Evolutionary conservation across 2,113 vertebrate genomes (phyloP).

Genomic region (Vombatus ursinus): DNA sequence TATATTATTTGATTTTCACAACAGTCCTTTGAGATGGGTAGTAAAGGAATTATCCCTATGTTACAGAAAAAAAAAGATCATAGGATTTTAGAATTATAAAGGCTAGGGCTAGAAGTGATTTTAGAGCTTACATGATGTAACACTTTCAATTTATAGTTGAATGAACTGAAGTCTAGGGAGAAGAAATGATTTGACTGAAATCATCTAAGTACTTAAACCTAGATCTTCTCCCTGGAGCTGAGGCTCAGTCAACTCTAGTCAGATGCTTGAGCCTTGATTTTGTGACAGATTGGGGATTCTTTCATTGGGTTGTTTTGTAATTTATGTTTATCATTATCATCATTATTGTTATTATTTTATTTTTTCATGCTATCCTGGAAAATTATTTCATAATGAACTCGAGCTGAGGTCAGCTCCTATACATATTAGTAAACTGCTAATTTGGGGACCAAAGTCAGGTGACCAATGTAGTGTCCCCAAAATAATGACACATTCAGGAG

Average conservation of each 20-base stretch:
- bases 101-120: background rate
- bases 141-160: background rate
- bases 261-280: background rate
- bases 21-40: background rate
- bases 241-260: background rate
- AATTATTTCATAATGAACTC: background rate
- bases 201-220: background rate
- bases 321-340: background rate
- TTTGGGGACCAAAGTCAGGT: background rate
- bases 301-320: background rate
- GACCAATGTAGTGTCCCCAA: background rate
- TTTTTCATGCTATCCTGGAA: background rate
- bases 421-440: background rate
- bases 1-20: background rate
- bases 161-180: background rate
- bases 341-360: background rate
- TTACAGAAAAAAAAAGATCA: background rate
- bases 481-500: background rate
- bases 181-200: background rate
- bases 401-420: background rate
- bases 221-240: too few relatives aligned
- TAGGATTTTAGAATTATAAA: background rate
- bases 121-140: background rate
- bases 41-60: background rate
- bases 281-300: background rate